Percentiles rank a stretch among this genome's conserved stretches.
Evolutionary conservation across 2,888 invertebrate species (phyloP).

Genomic region (Lepetodrilus schrolli): DNA sequence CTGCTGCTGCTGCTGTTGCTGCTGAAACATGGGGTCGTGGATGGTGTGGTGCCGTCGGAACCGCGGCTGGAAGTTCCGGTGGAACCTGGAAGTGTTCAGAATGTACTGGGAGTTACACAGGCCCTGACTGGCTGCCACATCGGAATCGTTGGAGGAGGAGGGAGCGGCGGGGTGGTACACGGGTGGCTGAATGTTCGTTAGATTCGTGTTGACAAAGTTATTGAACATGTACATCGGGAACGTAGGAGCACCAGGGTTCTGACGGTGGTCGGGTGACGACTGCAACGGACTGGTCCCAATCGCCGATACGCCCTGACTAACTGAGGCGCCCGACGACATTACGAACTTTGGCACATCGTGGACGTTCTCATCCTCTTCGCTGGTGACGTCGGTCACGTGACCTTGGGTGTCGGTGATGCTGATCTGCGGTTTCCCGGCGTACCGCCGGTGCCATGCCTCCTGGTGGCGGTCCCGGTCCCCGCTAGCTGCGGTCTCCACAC

Average conservation of each 20-base stretch:
- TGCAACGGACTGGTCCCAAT: constrained; percentile 36
- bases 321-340: neutral
- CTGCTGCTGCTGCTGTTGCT: constrained; percentile 25
- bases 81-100: constrained; percentile 26
- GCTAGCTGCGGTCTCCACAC: neutral
- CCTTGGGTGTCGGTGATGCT: constrained; percentile 93
- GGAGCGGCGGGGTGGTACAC: neutral
- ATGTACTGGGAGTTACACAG: constrained; percentile 31
- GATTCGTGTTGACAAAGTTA: constrained; percentile 55
- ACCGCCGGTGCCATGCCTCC: constrained; percentile 48
- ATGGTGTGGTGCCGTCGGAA: constrained; percentile 37
- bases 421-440: constrained; percentile 84
- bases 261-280: constrained; percentile 16
- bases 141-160: no score
- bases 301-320: neutral
- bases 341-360: constrained; percentile 26
- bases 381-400: constrained; percentile 72
- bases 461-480: constrained; percentile 19
- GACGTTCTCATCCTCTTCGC: constrained; percentile 34
- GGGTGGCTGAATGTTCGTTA: constrained; percentile 54
- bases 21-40: constrained; percentile 30
- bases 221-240: constrained; percentile 28
- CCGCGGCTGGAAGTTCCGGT: constrained; percentile 27
- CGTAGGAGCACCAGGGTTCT: constrained; percentile 1
- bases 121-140: neutral